Percentiles rank a stretch among this genome's conserved stretches.
These are phyloP conservation scores for Bombus balteatus DNA, from an alignment of 1,140 invertebrate genomes.

Conservation along the genomic window DNA sequence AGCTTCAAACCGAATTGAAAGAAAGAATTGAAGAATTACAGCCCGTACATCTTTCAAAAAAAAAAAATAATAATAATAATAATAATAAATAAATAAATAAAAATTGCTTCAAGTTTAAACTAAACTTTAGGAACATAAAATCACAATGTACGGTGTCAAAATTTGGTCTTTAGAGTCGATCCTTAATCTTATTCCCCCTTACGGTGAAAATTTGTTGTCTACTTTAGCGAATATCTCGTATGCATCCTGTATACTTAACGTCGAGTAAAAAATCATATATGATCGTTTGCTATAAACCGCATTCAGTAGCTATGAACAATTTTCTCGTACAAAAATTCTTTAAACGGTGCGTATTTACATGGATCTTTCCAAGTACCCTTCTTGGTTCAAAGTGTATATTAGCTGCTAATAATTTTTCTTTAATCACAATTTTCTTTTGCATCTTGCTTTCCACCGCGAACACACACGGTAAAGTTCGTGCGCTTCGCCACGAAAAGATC, in stretches of 20 bases:
- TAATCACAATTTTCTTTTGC: neutral
- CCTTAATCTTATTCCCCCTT: neutral
- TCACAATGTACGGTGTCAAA: too few species aligned
- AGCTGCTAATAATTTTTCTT: conserved; percentile 51
- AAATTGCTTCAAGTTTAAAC: neutral
- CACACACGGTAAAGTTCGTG: neutral
- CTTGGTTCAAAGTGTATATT: conserved; percentile 1
- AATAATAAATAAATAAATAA: too few species aligned
- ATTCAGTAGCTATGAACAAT: conserved; percentile 18
- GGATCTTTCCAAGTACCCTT: neutral
- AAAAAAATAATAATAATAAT: too few species aligned
- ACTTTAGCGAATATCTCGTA: neutral
- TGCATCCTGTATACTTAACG: neutral
- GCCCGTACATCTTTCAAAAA: neutral
- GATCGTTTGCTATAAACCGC: neutral
- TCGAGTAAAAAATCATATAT: neutral
- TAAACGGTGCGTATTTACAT: conserved; percentile 31
- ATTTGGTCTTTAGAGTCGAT: too few species aligned
- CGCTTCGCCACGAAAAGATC: neutral
- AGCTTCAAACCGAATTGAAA: too few species aligned
- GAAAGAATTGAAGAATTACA: too few species aligned
- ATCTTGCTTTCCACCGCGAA: neutral
- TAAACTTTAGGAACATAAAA: too few species aligned
- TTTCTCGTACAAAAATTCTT: conserved; percentile 33
- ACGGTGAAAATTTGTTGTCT: neutral